Percentiles rank a stretch among this genome's conserved stretches.
These are phyloP conservation scores for Pterophyllum scalare DNA, from an alignment of 2,113 vertebrate species.

Conservation along the genomic window DNA sequence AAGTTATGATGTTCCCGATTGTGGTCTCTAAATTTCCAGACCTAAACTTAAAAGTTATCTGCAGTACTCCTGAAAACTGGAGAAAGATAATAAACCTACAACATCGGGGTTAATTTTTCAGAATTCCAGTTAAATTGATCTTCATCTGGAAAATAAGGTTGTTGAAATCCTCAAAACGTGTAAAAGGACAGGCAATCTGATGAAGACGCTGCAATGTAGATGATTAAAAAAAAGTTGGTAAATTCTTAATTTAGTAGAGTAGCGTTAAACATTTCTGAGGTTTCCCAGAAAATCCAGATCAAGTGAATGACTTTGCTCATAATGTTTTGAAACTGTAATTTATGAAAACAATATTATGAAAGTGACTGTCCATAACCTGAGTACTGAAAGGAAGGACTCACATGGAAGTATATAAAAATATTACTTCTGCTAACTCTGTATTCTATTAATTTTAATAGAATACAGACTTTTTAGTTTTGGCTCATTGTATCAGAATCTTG, in stretches of 20 bases:
- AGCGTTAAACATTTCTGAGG: neutral
- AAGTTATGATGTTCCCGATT: neutral
- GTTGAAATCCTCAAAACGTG: neutral
- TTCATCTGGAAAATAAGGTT: neutral
- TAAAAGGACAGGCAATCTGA: neutral
- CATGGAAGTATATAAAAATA: neutral
- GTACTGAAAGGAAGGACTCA: too few species aligned
- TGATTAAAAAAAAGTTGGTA: neutral
- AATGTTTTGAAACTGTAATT: neutral
- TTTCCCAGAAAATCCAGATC: neutral
- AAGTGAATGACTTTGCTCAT: neutral
- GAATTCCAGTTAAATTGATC: neutral
- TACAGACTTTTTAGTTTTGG: neutral
- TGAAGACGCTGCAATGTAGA: fast-evolving
- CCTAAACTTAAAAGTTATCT: neutral
- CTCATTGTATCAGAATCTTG: neutral
- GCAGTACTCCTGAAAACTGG: neutral
- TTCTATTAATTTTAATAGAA: neutral
- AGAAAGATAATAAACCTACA: neutral
- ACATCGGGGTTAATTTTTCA: neutral
- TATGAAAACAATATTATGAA: neutral
- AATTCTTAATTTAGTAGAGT: neutral
- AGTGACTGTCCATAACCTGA: too few species aligned
- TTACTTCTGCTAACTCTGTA: neutral
- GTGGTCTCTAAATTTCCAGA: neutral